A percentile compares a stretch with the other conserved stretches of the same genome.
Conservation (phyloP, 2,888 invertebrate genomes). For the Protophormia terraenovae region DNA sequence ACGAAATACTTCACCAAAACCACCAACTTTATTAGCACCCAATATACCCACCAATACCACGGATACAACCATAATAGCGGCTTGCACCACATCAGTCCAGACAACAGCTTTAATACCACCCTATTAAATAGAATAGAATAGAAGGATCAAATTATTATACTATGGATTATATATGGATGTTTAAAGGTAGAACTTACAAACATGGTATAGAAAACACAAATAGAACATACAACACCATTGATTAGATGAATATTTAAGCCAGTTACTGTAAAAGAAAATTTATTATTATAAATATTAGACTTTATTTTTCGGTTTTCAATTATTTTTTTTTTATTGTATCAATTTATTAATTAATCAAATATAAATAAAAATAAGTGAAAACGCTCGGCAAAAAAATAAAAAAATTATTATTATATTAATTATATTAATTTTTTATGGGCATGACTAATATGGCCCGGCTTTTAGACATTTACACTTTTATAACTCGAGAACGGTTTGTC, state of each 20-base stretch:
- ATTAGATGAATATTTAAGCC: constrained; percentile 83
- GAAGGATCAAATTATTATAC: too few relatives aligned
- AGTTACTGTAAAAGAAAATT: constrained; percentile 82
- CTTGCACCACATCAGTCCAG: constrained; percentile 83
- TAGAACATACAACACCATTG: constrained; percentile 82
- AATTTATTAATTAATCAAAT: too few relatives aligned
- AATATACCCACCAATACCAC: constrained; percentile 79
- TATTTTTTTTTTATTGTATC: too few relatives aligned
- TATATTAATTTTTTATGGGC: too few relatives aligned
- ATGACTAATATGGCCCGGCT: too few relatives aligned
- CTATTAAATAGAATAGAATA: constrained; percentile 71
- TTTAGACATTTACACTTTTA: too few relatives aligned
- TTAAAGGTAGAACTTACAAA: constrained; percentile 82
- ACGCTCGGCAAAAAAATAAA: too few relatives aligned
- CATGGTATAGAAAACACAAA: constrained; percentile 84
- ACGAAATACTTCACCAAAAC: constrained; percentile 77
- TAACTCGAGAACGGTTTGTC: too few relatives aligned
- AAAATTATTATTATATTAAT: too few relatives aligned
- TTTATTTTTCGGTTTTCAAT: too few relatives aligned
- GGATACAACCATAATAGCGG: constrained; percentile 79
- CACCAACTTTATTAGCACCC: constrained; percentile 80
- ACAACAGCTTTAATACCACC: constrained; percentile 83
- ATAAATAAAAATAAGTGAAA: too few relatives aligned
- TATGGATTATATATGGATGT: background rate
- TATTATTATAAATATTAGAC: too few relatives aligned